Evolutionary conservation across 2,888 invertebrate genomes (phyloP), one percentile per base, ranked within the genome.

Genomic region (Volucella bombylans): DNA sequence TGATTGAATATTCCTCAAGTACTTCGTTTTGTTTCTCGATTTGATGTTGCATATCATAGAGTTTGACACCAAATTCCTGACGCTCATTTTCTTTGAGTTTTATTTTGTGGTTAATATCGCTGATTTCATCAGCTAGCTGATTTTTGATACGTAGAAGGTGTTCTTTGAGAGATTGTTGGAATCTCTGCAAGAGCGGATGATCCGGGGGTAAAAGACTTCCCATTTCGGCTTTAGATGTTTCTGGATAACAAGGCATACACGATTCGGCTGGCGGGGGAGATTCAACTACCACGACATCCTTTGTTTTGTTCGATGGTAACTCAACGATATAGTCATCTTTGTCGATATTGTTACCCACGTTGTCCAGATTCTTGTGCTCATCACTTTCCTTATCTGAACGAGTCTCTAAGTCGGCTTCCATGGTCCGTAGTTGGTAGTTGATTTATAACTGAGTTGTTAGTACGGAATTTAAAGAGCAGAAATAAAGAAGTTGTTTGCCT

Each of bases 181-280:
- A 96, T 87, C 93, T 93, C 87, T 93, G 93, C 93, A 96, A 94
- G 61, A 96, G 92, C 0, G 95, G 95, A 90, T 96, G 96, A 69
- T 95, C 93, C 0, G 96, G 94, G 80, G 95, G 94, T 83, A 96
- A 85, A 9, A 69, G 57, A n/a, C n/a, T 38, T 8, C 61, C 45
- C 6, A 47, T 8, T 18, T 72, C 65, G 2, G 6, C 12, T 14
- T 62, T n/a, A 38, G 8, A n/a, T 67, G 9, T 49, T 18, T 69
- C 69, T 4, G 14, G 4, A 2, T 55, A 59, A n/a, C 61, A 76
- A 4, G 68, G 49, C 11, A 65, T 12, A 71, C 45, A n/a, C 4
- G 69, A 59, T 10, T 69, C 61, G 12, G 31, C 0, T n/a, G 64
- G 12, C 38, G 61, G 61, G 10, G 62, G 18, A 4, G 55, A 6